These are phyloP conservation scores for Synanthedon vespiformis DNA, from an alignment of 2,888 invertebrate species.

Conservation along the genomic window DNA sequence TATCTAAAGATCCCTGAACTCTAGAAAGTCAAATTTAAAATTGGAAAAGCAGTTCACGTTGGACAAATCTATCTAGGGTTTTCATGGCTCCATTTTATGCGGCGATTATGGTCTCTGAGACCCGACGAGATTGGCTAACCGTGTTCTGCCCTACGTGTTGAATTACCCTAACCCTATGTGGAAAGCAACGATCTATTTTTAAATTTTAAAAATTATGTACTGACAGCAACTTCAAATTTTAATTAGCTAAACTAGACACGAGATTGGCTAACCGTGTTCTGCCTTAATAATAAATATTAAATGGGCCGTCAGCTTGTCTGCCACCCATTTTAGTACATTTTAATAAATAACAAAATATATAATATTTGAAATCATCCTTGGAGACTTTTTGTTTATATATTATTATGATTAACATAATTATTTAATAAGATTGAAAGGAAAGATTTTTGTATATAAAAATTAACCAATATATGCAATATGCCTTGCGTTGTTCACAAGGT, in stretches of 20 bases:
- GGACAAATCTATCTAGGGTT: not conserved
- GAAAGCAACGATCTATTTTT: not conserved
- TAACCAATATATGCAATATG: no score
- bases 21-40: not conserved
- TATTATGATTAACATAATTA: not conserved
- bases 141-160: not conserved
- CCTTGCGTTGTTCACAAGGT: not conserved
- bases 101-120: constrained; percentile 2
- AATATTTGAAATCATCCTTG: no score
- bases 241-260: no score
- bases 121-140: constrained; percentile 1
- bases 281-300: no score
- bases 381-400: no score
- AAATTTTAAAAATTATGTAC: not conserved
- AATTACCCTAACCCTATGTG: not conserved
- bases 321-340: no score
- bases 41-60: not conserved
- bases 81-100: constrained; percentile 2
- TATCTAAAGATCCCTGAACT: no score
- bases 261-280: no score
- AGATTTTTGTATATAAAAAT: not conserved
- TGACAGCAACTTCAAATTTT: no score
- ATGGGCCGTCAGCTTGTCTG: no score
- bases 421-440: not conserved
- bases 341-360: no score